These are phyloP conservation scores for Peromyscus nudipes DNA, from an alignment of 2,797 vertebrate genomes.

Conservation along the genomic window DNA sequence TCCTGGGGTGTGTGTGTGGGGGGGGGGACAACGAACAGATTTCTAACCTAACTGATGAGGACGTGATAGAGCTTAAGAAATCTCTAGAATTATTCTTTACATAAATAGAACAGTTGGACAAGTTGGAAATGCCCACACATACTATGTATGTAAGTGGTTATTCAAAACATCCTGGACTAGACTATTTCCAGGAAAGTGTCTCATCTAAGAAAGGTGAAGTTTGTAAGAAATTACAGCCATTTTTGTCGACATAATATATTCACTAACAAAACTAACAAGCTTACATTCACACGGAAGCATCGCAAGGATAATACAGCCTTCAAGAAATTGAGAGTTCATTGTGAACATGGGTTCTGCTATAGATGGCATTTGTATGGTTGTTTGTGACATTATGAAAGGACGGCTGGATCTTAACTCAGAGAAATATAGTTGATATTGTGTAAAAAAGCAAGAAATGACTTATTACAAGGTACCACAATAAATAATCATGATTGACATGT, in stretches of 20 bases:
- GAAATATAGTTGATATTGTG: slow-evolving; percentile 53
- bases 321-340: not conserved
- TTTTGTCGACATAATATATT: slow-evolving; percentile 77
- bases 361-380: slow-evolving; percentile 80
- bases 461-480: slow-evolving; percentile 74
- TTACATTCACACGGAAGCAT: slow-evolving; percentile 83
- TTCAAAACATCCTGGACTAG: slow-evolving; percentile 71
- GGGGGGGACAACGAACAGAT: slow-evolving; percentile 36
- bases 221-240: slow-evolving; percentile 77
- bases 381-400: slow-evolving; percentile 75
- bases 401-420: slow-evolving; percentile 77
- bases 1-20: not conserved
- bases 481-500: slow-evolving; percentile 29
- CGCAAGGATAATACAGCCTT: not conserved
- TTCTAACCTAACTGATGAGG: slow-evolving; percentile 86
- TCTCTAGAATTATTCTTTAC: slow-evolving; percentile 84
- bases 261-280: slow-evolving; percentile 84
- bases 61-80: slow-evolving; percentile 87
- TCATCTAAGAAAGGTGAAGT: slow-evolving; percentile 81
- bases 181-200: slow-evolving; percentile 75
- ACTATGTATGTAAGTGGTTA: slow-evolving; percentile 87
- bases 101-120: slow-evolving; percentile 88
- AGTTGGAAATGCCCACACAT: slow-evolving; percentile 85
- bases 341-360: slow-evolving; percentile 78
- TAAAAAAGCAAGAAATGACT: slow-evolving; percentile 74